Conservation (phyloP, 2,888 invertebrate genomes). For the Amiota mariae region DNA sequence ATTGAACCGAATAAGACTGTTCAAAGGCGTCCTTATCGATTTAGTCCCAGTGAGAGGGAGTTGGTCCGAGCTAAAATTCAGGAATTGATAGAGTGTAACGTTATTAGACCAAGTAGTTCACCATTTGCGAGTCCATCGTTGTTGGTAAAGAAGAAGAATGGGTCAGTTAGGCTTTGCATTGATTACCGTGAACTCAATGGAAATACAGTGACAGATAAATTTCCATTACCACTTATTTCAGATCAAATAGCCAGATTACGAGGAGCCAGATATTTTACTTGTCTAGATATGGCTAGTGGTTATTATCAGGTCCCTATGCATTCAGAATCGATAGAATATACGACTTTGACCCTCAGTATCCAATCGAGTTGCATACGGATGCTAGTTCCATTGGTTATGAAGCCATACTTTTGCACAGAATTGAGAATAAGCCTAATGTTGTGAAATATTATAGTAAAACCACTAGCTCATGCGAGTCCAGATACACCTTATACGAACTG, state of each 20-base stretch:
- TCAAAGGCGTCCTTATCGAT: conserved; percentile 21
- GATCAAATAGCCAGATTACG: no score
- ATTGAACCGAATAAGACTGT: conserved; percentile 28
- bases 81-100: conserved; percentile 23
- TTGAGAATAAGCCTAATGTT: no score
- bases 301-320: conserved; percentile 12
- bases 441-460: no score
- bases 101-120: conserved; percentile 26
- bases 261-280: no score
- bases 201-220: no score
- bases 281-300: conserved; percentile 10
- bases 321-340: background rate
- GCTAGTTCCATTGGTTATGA: no score
- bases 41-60: conserved; percentile 27
- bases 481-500: no score
- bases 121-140: background rate
- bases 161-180: conserved; percentile 6
- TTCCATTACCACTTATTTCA: no score
- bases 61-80: conserved; percentile 20
- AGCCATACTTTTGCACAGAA: no score
- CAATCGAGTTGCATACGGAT: no score
- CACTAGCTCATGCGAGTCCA: no score
- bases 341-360: background rate
- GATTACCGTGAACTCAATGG: conserved; percentile 15
- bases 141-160: no score